Evolutionary conservation across 2,113 vertebrate genomes (phyloP).

Genomic region (Ptychochromis oligacanthus): DNA sequence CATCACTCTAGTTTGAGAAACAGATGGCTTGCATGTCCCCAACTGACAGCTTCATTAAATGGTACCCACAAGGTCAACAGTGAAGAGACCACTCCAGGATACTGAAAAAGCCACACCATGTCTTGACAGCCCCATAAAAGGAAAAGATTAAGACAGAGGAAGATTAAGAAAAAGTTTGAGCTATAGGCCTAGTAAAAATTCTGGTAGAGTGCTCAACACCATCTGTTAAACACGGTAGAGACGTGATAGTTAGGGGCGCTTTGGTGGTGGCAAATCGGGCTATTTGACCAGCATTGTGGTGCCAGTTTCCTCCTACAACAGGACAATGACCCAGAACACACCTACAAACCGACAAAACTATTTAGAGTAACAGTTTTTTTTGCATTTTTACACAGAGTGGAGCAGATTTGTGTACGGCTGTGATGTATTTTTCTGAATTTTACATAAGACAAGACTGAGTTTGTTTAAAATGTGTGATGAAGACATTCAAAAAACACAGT

Average conservation of each 20-base stretch:
- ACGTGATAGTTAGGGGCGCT: background rate
- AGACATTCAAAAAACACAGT: too few relatives aligned
- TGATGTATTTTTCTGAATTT: too few relatives aligned
- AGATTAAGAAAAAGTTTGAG: background rate
- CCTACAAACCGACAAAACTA: background rate
- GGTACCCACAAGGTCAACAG: background rate
- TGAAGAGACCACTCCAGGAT: background rate
- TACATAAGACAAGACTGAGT: too few relatives aligned
- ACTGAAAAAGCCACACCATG: background rate
- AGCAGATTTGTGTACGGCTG: too few relatives aligned
- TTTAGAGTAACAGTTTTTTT: background rate
- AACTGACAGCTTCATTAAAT: background rate
- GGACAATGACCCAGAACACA: background rate
- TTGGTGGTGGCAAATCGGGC: background rate
- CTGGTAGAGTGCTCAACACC: fast-evolving
- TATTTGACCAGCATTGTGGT: background rate
- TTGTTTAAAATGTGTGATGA: too few relatives aligned
- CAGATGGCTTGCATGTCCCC: background rate
- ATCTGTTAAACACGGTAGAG: background rate
- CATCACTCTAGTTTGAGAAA: background rate
- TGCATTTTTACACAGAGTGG: too few relatives aligned
- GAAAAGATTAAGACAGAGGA: background rate
- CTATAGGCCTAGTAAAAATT: background rate
- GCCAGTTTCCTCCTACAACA: background rate
- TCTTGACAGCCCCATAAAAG: background rate